Base-by-base conservation (phyloP, 2,113 vertebrate species). In the Mus musculus region DNA sequence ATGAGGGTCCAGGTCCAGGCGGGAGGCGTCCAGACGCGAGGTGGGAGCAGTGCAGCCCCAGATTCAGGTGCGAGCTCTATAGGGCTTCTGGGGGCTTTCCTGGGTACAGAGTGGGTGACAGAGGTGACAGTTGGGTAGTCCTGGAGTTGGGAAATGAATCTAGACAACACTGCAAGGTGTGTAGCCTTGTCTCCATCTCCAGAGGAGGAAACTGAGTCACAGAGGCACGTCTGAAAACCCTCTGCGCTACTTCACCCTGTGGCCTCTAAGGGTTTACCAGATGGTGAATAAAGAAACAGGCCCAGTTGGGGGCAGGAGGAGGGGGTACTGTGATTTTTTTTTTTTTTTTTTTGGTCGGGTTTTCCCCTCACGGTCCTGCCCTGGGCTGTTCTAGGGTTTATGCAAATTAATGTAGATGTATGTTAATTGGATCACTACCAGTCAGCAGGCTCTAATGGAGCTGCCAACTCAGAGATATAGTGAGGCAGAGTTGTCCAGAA, bases 351-450 rank as follows among this genome's bases (percentile, higher is more conserved):
- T 54, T 54, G 6, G 92, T 90, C 56, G 56, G 56, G 54, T 61
- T 72, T 96, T 96, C 92, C 88, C 61, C 91, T 86, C 49, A 36
- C 76, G 69, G 88, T 24, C 20, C 82, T 42, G 90, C 89, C 88
- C 88, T 73, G 71, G 89, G 85, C 80, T 69, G 2, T 88, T 82
- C 49, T n/a, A 30, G 24, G 13, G 7, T 87, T 95, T 96, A 97
- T 97, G 97, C 81, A 97, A 90, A 98, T 97, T 90, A 81, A 96
- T 97, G 95, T 94, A 96, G 90, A 96, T 97, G 0, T 92, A 92
- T 97, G 93, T 82, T 95, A 96, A 96, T 96, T 59, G 73, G 72
- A 61, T 42, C 61, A 16, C 92, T 80, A 2, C 59, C 26, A 17
- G 89, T 69, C 94, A 69, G 52, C 5, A 71, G 11, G 28, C 78